Percentiles rank a stretch among this genome's conserved stretches.
Conservation (phyloP, 2,113 vertebrate genomes). For the Hippopotamus amphibius region DNA sequence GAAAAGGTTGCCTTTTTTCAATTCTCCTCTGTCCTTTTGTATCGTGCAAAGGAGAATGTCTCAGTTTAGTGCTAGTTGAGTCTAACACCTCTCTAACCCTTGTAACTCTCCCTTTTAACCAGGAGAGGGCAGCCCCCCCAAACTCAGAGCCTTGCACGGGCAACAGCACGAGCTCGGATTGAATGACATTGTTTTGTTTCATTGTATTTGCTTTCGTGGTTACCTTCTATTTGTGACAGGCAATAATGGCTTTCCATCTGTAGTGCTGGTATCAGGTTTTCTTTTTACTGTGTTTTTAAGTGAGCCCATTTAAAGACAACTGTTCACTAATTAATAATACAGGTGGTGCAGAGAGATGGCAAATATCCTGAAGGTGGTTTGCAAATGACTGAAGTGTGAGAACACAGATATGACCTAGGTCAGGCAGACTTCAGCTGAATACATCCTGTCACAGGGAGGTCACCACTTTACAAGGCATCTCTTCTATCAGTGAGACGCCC, state of each 20-base stretch:
- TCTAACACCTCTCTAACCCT: neutral
- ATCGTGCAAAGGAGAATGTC: constrained; percentile 5
- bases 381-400: neutral
- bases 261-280: neutral
- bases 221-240: neutral
- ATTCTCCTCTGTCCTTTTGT: neutral
- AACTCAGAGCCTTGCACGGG: neutral
- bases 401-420: neutral
- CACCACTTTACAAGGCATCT: neutral
- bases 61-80: neutral
- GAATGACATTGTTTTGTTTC: neutral
- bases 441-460: neutral
- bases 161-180: neutral
- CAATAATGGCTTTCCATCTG: neutral
- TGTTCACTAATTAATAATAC: neutral
- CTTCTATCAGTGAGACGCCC: neutral
- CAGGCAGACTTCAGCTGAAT: neutral
- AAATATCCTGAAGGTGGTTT: neutral
- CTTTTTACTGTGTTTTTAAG: neutral
- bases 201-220: neutral
- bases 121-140: neutral
- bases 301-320: neutral
- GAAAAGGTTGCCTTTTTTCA: neutral
- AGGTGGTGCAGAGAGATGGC: neutral
- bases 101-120: neutral